Conservation (phyloP, 2,113 vertebrate genomes). For the Phyllostomus hastatus region DNA sequence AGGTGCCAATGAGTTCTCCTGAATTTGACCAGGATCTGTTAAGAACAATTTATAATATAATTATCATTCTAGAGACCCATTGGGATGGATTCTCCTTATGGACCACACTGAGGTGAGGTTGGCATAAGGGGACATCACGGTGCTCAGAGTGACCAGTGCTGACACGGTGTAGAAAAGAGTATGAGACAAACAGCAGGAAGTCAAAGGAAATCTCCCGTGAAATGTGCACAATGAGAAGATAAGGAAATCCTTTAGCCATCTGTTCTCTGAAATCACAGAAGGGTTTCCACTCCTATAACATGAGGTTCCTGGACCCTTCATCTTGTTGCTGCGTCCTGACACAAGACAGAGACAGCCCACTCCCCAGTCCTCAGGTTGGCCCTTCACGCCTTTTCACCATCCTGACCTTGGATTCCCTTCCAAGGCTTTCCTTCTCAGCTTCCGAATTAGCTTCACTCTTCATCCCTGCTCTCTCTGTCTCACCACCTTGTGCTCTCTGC, state of each 20-base stretch:
- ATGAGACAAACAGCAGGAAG: background rate
- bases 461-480: background rate
- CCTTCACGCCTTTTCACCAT: background rate
- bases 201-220: background rate
- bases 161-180: background rate
- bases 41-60: background rate
- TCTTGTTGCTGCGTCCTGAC: background rate
- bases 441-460: background rate
- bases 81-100: background rate
- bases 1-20: background rate
- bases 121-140: background rate
- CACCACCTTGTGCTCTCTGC: background rate
- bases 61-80: background rate
- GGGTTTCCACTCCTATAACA: background rate
- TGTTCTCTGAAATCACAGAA: background rate
- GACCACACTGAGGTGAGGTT: background rate
- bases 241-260: background rate
- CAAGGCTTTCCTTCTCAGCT: background rate
- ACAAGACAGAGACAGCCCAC: background rate
- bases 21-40: background rate
- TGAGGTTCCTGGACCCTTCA: background rate
- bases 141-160: background rate
- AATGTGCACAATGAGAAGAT: background rate
- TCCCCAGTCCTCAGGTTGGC: background rate
- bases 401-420: background rate